These are phyloP conservation scores for Antheraea yamamai DNA, from an alignment of 2,888 invertebrate species.

Conservation along the genomic window DNA sequence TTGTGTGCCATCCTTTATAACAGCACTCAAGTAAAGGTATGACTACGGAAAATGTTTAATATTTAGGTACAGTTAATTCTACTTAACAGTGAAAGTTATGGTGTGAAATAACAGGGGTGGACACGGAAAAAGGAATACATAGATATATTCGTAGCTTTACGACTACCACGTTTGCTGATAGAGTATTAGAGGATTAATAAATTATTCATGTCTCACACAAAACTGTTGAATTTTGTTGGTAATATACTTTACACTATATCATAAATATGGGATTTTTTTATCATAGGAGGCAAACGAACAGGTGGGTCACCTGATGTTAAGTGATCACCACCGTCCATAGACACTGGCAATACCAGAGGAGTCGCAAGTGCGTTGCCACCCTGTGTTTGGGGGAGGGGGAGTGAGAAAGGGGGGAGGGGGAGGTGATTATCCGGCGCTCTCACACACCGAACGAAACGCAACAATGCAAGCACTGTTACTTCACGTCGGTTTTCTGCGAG, in stretches of 20 bases:
- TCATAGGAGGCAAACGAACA: too few species aligned
- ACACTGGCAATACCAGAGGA: too few species aligned
- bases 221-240: slow-evolving; percentile 40
- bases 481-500: too few species aligned
- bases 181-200: slow-evolving; percentile 47
- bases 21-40: neutral
- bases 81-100: slow-evolving; percentile 19
- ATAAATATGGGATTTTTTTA: neutral
- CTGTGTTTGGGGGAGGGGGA: too few species aligned
- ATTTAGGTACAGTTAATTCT: neutral
- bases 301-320: too few species aligned
- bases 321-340: too few species aligned
- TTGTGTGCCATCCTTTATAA: neutral
- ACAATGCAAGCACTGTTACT: too few species aligned
- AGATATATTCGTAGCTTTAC: slow-evolving; percentile 29
- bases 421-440: too few species aligned
- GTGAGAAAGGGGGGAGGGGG: too few species aligned
- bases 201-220: slow-evolving; percentile 50
- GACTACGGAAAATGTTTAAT: neutral
- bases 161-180: slow-evolving; percentile 36
- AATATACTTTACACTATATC: slow-evolving; percentile 33
- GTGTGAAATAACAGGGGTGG: slow-evolving; percentile 43
- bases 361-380: too few species aligned
- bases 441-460: too few species aligned
- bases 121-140: slow-evolving; percentile 32